Evolutionary conservation across 1,140 invertebrate species (phyloP).

Genomic region (Scaptomyza montana): DNA sequence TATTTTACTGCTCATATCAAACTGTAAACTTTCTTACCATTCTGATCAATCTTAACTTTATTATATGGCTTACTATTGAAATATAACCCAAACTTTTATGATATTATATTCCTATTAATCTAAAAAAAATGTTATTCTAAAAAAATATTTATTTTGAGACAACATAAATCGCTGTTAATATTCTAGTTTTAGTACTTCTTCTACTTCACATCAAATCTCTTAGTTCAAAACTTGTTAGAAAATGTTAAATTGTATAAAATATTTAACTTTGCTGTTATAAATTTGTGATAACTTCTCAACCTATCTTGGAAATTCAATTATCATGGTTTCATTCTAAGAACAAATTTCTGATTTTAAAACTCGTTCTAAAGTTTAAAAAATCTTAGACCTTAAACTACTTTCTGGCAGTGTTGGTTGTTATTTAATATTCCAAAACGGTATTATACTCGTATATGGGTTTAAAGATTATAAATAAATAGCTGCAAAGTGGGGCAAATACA

Average conservation of each 20-base stretch:
- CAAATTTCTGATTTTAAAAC: neutral
- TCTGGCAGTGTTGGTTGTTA: constrained; percentile 18
- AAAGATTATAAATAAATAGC: neutral
- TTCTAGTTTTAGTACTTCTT: no score
- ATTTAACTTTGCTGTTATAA: no score
- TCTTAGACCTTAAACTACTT: constrained; percentile 6
- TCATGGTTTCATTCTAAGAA: no score
- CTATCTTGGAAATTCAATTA: no score
- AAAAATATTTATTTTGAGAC: neutral
- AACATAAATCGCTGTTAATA: no score
- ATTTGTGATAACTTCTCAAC: no score
- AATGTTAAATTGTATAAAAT: no score
- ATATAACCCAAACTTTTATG: neutral
- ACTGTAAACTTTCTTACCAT: neutral
- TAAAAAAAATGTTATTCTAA: no score
- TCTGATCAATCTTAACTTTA: no score
- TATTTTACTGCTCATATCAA: neutral
- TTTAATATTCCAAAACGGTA: neutral
- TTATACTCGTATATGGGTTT: neutral
- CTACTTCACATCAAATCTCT: no score
- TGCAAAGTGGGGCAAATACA: constrained; percentile 25
- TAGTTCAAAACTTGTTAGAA: no score
- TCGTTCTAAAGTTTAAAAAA: neutral
- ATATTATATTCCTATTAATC: no score
- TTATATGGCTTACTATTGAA: neutral